phyloP scores from a whole-genome alignment of 2,888 invertebrate genomes.

The Clitarchus hookeri region DNA sequence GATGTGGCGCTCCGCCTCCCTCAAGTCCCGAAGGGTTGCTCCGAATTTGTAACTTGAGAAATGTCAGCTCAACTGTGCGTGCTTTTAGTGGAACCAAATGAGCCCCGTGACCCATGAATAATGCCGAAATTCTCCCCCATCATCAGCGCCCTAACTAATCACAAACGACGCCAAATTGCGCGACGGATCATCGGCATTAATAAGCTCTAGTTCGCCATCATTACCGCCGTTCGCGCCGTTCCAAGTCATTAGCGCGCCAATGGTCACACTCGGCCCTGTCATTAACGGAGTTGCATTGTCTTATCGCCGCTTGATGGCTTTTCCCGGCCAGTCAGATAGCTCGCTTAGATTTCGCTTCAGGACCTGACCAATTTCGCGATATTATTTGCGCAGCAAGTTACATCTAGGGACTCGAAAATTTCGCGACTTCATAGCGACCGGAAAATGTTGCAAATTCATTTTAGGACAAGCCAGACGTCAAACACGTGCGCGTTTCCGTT shows the following conservation, averaged over 20 bases:
- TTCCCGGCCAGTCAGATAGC: too few species aligned
- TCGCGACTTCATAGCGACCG: too few species aligned
- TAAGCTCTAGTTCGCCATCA: not conserved
- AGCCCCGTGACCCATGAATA: constrained; percentile 24
- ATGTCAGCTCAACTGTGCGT: constrained; percentile 26
- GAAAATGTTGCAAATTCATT: too few species aligned
- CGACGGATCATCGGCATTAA: not conserved
- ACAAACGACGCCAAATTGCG: not conserved
- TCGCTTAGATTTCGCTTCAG: too few species aligned
- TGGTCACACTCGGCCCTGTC: not conserved
- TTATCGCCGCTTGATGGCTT: not conserved
- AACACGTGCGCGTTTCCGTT: too few species aligned
- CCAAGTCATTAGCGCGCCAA: too few species aligned
- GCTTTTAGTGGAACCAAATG: constrained; percentile 23
- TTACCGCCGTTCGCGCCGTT: not conserved
- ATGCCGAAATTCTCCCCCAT: not conserved
- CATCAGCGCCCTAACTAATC: not conserved
- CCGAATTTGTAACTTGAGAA: constrained; percentile 21
- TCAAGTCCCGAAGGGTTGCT: not conserved
- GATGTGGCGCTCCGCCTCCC: not conserved
- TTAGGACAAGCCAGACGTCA: too few species aligned
- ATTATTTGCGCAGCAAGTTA: too few species aligned
- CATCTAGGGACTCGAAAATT: too few species aligned
- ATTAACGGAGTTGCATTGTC: not conserved
- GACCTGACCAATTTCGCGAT: too few species aligned